These are phyloP conservation scores for Drosophila persimilis DNA, from an alignment of 1,140 invertebrate genomes.

Conservation along the genomic window DNA sequence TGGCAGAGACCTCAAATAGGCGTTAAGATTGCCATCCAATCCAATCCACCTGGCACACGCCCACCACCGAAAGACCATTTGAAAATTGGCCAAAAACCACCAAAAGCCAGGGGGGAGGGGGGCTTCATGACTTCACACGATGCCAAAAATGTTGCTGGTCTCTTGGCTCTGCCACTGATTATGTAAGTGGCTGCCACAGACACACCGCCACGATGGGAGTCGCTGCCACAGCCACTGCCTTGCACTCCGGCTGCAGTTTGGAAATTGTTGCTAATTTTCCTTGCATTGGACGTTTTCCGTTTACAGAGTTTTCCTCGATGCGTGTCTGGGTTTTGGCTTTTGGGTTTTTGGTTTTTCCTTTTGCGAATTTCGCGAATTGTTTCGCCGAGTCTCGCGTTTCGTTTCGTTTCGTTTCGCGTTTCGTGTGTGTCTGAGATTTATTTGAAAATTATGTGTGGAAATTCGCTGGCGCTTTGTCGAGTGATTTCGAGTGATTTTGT, in stretches of 20 bases:
- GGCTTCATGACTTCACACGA: constrained; percentile 45
- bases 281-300: constrained; percentile 47
- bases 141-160: constrained; percentile 44
- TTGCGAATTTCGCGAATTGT: constrained; percentile 46
- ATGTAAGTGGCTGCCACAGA: constrained; percentile 42
- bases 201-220: not conserved
- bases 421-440: constrained; percentile 64
- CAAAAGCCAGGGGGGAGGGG: not conserved
- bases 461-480: constrained; percentile 30
- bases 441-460: constrained; percentile 62
- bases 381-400: constrained; percentile 41
- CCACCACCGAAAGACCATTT: constrained; percentile 33
- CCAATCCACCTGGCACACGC: constrained; percentile 36
- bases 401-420: constrained; percentile 48
- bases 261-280: constrained; percentile 61
- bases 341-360: constrained; percentile 32
- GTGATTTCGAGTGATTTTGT: constrained; percentile 53
- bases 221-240: not conserved
- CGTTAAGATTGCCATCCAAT: constrained; percentile 43
- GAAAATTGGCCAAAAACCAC: constrained; percentile 45
- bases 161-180: constrained; percentile 48
- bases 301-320: constrained; percentile 46
- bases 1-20: constrained; percentile 52
- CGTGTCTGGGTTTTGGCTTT: constrained; percentile 26
- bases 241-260: constrained; percentile 32